These are phyloP conservation scores for Zelostemma sp. DNA, from an alignment of 1,140 invertebrate species.

Conservation along the genomic window DNA sequence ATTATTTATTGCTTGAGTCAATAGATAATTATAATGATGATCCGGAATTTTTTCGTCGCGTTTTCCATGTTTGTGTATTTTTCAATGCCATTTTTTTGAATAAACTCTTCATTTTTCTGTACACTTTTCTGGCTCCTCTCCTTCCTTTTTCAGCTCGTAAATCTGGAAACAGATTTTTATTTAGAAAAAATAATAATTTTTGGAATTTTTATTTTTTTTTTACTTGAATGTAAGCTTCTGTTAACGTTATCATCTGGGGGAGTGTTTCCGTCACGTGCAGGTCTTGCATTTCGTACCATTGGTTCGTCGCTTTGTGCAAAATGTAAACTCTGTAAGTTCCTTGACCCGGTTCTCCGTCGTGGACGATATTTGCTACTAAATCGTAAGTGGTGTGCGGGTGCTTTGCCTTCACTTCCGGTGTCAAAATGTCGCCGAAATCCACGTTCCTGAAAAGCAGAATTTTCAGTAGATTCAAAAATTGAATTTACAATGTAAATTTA, in stretches of 20 bases:
- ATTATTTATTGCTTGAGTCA: not conserved
- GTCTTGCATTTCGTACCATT: conserved; percentile 98
- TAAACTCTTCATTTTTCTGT: not conserved
- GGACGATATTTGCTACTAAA: conserved; percentile 97
- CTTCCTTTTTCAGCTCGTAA: conserved; percentile 62
- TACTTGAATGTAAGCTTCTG: conserved; percentile 97
- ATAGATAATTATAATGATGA: not conserved
- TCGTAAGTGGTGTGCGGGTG: conserved; percentile 93
- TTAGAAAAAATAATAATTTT: too few relatives aligned
- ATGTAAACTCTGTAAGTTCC: conserved; percentile 97
- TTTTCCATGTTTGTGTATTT: too few relatives aligned
- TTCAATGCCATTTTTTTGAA: not conserved
- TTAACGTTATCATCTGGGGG: conserved; percentile 99
- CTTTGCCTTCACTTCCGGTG: conserved; percentile 83
- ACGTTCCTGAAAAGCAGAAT: conserved; percentile 84
- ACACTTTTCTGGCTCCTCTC: not conserved
- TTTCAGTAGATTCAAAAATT: too few relatives aligned
- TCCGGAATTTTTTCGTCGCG: not conserved
- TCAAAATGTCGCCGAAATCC: conserved; percentile 96
- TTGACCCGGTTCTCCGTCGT: conserved; percentile 95
- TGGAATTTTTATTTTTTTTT: conserved; percentile 9
- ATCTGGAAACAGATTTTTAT: conserved; percentile 51
- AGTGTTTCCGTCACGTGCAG: conserved; percentile 98
- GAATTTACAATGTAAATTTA: too few relatives aligned
- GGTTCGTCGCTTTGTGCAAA: conserved; percentile 90